phyloP scores from a whole-genome alignment of 2,888 invertebrate species.

The Aproaerema taeniolella region DNA sequence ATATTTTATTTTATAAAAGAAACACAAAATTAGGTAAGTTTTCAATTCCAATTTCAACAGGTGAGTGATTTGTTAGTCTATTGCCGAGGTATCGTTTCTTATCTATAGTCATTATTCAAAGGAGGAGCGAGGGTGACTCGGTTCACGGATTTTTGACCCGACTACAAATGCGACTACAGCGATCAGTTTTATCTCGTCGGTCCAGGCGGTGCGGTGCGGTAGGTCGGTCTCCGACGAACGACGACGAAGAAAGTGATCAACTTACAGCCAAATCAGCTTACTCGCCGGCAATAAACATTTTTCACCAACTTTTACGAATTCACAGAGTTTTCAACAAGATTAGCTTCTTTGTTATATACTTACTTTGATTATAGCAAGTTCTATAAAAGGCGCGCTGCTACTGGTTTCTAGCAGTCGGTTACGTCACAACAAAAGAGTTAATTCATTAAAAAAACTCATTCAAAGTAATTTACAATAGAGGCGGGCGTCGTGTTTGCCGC shows the following conservation, averaged over 20 bases:
- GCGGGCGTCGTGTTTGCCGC: conserved; percentile 2
- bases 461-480: no score
- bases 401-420: not conserved
- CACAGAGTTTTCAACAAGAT: no score
- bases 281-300: no score
- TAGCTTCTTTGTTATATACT: no score
- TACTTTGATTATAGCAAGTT: no score
- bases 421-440: no score
- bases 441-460: no score
- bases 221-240: no score
- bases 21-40: not conserved
- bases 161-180: conserved; percentile 19
- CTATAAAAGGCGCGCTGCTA: conserved; percentile 3
- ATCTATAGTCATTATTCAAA: conserved; percentile 10
- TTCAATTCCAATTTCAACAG: conserved; percentile 1
- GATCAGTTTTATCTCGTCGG: conserved; percentile 36
- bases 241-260: no score
- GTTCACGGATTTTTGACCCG: conserved; percentile 17
- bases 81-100: not conserved
- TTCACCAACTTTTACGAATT: no score
- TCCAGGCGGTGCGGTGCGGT: conserved; percentile 28
- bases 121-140: conserved; percentile 15
- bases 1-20: no score
- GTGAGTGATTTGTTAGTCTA: not conserved
- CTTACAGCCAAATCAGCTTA: no score